These are phyloP conservation scores for Xenopus borealis DNA, from an alignment of 2,113 vertebrate species.

Conservation along the genomic window DNA sequence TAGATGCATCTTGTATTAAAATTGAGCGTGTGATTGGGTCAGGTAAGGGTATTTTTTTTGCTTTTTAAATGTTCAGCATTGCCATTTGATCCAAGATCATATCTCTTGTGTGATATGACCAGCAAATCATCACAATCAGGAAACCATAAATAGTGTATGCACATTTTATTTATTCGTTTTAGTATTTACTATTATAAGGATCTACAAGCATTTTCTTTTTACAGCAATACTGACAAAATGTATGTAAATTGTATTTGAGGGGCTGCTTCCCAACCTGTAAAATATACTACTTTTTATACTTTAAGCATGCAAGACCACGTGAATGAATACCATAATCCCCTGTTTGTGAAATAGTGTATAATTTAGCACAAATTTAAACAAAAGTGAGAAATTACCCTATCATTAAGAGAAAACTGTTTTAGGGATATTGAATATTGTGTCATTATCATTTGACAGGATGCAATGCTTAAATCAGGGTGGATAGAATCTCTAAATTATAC, in stretches of 20 bases:
- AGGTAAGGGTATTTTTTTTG: slow-evolving; percentile 78
- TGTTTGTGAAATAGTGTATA: neutral
- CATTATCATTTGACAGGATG: slow-evolving; percentile 33
- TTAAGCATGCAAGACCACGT: too few species aligned
- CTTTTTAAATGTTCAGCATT: slow-evolving; percentile 62
- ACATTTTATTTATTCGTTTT: too few species aligned
- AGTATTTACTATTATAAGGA: too few species aligned
- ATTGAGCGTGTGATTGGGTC: slow-evolving; percentile 97
- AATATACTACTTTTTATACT: slow-evolving; percentile 41
- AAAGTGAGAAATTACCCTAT: slow-evolving; percentile 20
- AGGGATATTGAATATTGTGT: slow-evolving; percentile 38
- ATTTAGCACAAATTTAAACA: slow-evolving; percentile 1
- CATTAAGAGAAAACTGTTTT: neutral
- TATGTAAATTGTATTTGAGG: too few species aligned
- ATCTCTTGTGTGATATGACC: slow-evolving; percentile 86
- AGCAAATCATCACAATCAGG: slow-evolving; percentile 58
- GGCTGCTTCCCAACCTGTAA: slow-evolving; percentile 52
- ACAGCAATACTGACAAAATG: too few species aligned
- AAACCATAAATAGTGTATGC: too few species aligned
- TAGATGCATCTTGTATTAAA: slow-evolving; percentile 98
- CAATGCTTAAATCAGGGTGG: slow-evolving; percentile 25
- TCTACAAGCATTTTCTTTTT: too few species aligned
- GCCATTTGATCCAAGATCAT: slow-evolving; percentile 65
- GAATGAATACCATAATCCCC: too few species aligned
- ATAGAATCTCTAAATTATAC: slow-evolving; percentile 46